Evolutionary conservation across 2,113 vertebrate genomes (phyloP).

Genomic region (Aviceda subcristata): DNA sequence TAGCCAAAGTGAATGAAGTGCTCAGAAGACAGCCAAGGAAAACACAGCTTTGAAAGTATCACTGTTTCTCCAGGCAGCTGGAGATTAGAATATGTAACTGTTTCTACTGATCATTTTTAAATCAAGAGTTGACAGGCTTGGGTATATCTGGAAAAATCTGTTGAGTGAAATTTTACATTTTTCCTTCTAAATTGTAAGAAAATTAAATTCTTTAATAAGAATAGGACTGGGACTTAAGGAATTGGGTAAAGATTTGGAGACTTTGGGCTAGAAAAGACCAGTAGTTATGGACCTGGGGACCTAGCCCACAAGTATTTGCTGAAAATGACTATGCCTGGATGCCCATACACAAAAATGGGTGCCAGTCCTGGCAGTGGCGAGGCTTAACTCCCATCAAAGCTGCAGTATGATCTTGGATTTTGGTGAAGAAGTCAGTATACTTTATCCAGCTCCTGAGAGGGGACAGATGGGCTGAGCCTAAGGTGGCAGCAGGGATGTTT

Average conservation of each 20-base stretch:
- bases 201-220: background rate
- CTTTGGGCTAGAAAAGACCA: background rate
- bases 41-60: background rate
- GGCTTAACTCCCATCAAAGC: background rate
- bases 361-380: background rate
- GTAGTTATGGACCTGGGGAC: background rate
- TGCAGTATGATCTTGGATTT: background rate
- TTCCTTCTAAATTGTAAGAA: background rate
- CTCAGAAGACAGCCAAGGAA: slow-evolving; percentile 29
- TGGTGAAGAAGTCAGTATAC: background rate
- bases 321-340: background rate
- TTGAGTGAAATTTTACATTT: background rate
- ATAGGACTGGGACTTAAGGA: background rate
- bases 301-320: background rate
- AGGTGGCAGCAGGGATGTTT: background rate
- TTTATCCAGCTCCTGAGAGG: background rate
- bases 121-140: background rate
- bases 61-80: background rate
- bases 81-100: background rate
- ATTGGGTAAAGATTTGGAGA: background rate
- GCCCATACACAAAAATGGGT: background rate
- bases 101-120: background rate
- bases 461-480: background rate
- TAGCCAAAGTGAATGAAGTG: slow-evolving; percentile 9
- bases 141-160: background rate